These are phyloP conservation scores for Parapsyche elsis DNA, from an alignment of 1,140 invertebrate genomes.

Conservation along the genomic window DNA sequence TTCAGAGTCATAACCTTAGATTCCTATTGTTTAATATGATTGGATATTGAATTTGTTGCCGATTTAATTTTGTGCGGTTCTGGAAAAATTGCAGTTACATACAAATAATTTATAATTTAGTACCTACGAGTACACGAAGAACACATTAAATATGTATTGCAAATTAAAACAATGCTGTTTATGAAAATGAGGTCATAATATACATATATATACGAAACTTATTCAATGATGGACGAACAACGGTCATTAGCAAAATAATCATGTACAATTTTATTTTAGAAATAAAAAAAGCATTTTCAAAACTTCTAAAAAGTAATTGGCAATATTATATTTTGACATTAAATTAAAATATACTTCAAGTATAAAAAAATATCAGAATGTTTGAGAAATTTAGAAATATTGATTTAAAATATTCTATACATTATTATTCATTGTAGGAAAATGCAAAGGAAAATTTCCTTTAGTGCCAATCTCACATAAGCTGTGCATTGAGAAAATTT, in stretches of 20 bases:
- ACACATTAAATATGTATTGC: too few relatives aligned
- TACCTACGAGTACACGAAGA: too few relatives aligned
- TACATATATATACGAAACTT: conserved; percentile 3
- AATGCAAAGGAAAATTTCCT: conserved; percentile 6
- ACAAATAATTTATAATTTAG: too few relatives aligned
- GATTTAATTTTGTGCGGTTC: too few relatives aligned
- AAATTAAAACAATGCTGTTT: too few relatives aligned
- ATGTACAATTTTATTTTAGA: too few relatives aligned
- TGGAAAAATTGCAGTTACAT: too few relatives aligned
- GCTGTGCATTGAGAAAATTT: conserved; percentile 46
- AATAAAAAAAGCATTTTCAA: not conserved
- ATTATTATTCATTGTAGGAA: not conserved
- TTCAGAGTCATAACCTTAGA: too few relatives aligned
- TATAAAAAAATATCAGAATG: not conserved
- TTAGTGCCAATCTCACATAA: conserved; percentile 35
- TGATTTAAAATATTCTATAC: not conserved
- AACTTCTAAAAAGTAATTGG: not conserved
- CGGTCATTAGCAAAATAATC: too few relatives aligned
- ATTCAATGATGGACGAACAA: not conserved
- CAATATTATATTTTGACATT: not conserved
- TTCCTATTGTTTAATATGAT: too few relatives aligned
- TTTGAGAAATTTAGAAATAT: conserved; percentile 8
- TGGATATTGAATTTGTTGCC: too few relatives aligned
- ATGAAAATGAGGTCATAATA: not conserved
- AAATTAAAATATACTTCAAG: not conserved